Conservation (phyloP, 2,113 vertebrate genomes). For the Plecturocebus donacophilus region DNA sequence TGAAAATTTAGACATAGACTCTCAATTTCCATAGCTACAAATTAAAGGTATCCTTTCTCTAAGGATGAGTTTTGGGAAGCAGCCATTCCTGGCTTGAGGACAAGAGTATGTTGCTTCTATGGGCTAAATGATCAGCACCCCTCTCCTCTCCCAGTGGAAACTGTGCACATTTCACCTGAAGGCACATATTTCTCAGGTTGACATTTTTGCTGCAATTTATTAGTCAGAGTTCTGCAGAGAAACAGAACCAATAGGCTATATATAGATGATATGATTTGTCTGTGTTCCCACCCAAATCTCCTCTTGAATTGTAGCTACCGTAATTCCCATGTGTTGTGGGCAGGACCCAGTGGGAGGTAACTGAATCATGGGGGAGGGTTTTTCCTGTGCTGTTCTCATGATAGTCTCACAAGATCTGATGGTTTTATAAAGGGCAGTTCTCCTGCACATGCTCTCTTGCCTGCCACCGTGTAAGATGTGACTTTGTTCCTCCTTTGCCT, state of each 20-base stretch:
- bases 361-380: too few species aligned
- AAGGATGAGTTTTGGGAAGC: neutral
- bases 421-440: too few species aligned
- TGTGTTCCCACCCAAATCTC: too few species aligned
- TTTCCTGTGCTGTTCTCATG: too few species aligned
- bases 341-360: too few species aligned
- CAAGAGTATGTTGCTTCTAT: rapidly evolving
- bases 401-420: too few species aligned
- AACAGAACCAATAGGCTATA: neutral
- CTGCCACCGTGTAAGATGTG: too few species aligned
- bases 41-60: neutral
- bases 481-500: too few species aligned
- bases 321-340: too few species aligned
- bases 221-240: neutral
- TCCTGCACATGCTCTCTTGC: too few species aligned
- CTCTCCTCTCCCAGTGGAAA: neutral
- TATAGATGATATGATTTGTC: too few species aligned
- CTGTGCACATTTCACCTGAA: neutral
- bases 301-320: too few species aligned
- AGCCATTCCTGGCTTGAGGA: neutral
- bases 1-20: neutral
- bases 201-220: neutral
- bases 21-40: neutral
- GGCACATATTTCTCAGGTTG: neutral
- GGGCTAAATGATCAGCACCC: neutral